Conservation (phyloP, 2,113 vertebrate genomes). For the Neogobius melanostomus region DNA sequence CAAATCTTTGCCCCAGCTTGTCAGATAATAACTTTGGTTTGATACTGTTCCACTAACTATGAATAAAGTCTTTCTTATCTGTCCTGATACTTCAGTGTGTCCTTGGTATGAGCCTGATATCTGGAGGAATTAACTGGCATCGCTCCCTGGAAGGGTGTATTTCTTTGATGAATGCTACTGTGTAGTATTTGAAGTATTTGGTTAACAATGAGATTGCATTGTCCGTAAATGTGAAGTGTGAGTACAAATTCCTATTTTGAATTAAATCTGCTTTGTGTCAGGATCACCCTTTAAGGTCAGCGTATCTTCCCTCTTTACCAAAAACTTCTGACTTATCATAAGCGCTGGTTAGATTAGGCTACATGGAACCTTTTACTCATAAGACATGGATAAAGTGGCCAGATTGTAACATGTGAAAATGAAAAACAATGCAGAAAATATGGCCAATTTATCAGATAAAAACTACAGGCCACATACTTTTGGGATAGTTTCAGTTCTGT, state of each 20-base stretch:
- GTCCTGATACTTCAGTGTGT: constrained; percentile 1
- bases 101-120: background rate
- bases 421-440: background rate
- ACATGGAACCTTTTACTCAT: background rate
- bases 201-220: background rate
- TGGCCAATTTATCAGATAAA: background rate
- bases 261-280: background rate
- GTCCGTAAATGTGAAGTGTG: background rate
- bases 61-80: constrained; percentile 16
- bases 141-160: background rate
- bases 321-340: background rate
- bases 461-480: background rate
- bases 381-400: background rate
- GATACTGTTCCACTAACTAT: background rate
- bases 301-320: background rate
- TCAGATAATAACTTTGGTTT: background rate
- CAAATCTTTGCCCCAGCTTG: background rate
- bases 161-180: background rate
- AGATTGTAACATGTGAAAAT: background rate
- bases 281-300: background rate
- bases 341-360: background rate
- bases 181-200: background rate
- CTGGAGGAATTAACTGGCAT: background rate
- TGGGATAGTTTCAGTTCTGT: background rate
- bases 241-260: background rate